Percentiles rank a stretch among this genome's conserved stretches.
Conservation (phyloP, 1,140 invertebrate species). For the Trachelipus rathkii region DNA sequence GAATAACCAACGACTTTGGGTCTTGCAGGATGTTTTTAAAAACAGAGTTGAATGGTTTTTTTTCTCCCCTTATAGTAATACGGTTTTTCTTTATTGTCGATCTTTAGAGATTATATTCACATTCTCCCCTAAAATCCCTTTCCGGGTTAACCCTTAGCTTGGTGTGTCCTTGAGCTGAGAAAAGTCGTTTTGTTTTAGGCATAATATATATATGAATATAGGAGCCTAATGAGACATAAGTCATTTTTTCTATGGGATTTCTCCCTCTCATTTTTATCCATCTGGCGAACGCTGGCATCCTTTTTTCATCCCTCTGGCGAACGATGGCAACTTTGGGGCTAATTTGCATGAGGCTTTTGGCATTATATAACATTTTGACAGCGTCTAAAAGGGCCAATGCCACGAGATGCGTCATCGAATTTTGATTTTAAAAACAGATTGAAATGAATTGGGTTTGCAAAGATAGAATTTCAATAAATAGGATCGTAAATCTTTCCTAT, state of each 20-base stretch:
- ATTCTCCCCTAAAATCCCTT: background rate
- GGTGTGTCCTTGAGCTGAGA: too few species aligned
- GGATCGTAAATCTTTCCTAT: background rate
- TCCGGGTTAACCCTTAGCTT: background rate
- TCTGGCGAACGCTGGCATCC: background rate
- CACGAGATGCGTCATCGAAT: background rate
- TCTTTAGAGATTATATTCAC: background rate
- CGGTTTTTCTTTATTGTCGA: background rate
- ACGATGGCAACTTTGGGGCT: background rate
- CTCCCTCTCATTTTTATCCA: background rate
- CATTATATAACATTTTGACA: slow-evolving; percentile 13
- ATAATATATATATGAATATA: too few species aligned
- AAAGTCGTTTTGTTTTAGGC: too few species aligned
- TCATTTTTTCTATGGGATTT: too few species aligned
- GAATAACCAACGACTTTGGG: too few species aligned
- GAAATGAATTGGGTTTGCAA: slow-evolving; percentile 3
- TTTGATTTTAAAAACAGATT: slow-evolving; percentile 6
- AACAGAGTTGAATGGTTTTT: background rate
- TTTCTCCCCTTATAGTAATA: background rate
- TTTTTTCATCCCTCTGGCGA: background rate
- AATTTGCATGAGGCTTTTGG: background rate
- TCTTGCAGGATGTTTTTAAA: background rate
- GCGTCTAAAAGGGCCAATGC: background rate
- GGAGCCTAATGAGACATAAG: too few species aligned
- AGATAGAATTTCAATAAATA: slow-evolving; percentile 10